Percentiles rank a stretch among this genome's conserved stretches.
phyloP scores from a whole-genome alignment of 2,113 vertebrate genomes.

The Callorhinus ursinus region DNA sequence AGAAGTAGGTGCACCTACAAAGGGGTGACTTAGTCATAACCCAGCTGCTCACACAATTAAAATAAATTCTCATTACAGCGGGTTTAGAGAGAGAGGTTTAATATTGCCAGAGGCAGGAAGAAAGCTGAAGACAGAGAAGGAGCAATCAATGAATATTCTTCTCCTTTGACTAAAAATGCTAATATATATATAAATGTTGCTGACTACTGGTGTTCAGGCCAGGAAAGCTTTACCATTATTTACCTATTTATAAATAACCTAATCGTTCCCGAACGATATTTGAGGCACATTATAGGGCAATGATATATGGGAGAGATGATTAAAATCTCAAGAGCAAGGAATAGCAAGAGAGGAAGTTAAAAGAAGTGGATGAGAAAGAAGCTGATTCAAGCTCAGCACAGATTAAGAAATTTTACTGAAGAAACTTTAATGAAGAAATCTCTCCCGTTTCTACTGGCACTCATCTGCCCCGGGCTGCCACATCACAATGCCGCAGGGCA shows the following conservation, averaged over 20 bases:
- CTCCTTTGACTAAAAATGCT: conserved; percentile 54
- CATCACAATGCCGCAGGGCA: background rate
- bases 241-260: background rate
- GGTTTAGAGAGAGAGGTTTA: conserved; percentile 19
- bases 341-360: background rate
- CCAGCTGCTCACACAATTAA: background rate
- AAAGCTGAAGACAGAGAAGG: conserved; percentile 61
- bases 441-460: background rate
- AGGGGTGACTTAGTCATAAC: conserved; percentile 34
- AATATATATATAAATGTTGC: background rate
- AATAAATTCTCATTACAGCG: conserved; percentile 6
- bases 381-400: background rate
- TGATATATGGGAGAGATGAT: background rate
- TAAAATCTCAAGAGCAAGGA: conserved; percentile 4
- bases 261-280: background rate
- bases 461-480: background rate
- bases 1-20: background rate
- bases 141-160: conserved; percentile 13
- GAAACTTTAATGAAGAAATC: conserved; percentile 10
- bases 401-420: conserved; percentile 48
- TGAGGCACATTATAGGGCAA: background rate
- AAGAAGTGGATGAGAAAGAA: background rate
- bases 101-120: background rate
- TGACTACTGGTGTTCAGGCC: background rate
- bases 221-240: conserved; percentile 53